Base-by-base conservation (phyloP, 2,113 vertebrate genomes). In the Phaetusa simplex region DNA sequence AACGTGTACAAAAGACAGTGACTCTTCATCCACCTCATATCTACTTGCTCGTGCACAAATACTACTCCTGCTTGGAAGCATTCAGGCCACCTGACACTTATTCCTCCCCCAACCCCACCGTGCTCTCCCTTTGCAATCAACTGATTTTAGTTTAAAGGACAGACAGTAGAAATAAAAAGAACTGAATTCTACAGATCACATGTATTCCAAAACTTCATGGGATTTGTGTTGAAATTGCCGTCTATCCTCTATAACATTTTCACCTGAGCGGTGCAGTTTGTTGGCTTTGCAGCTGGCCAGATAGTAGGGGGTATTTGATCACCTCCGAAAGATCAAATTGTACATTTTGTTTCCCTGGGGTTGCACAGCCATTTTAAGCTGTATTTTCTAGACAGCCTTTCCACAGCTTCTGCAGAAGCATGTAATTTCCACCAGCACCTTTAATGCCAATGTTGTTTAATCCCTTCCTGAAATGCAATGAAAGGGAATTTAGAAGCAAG, bases 401-500 rank as follows among this genome's bases (percentile, higher is more conserved):
- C 78, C 77, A 76, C 9, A 77, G 36, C 16, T 90, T 85, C 81
- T 82, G n/a, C 45, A 77, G 90, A 89, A 86, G 24, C 66, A 56
- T 59, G 49, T 82, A 32, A 85, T 96, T 93, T 92, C 74, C 30
- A 77, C 47, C 61, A 85, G 23, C 32, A 85, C 36, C 69, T 95
- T 93, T 88, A 95, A 88, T 73, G 72, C 40, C 56, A 61, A 14
- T 73, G 19, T 76, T 86, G 47, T 74, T 85, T 85, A 93, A 93
- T 86, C 58, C n/a, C 36, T 58, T 82, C 49, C 84, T 61, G 52
- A 89, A 93, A 89, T 0, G 0, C 56, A 71, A 19, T 19, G 81
- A 86, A 94, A 96, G 30, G n/a, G 23, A 95, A 64, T 91, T 84
- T 30, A 72, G 72, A 95, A 91, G 56, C 47, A 82, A 91, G 52